A percentile compares a stretch with the other conserved stretches of the same genome.
phyloP scores from a whole-genome alignment of 2,888 invertebrate genomes.

The Quadroppia sp. region DNA sequence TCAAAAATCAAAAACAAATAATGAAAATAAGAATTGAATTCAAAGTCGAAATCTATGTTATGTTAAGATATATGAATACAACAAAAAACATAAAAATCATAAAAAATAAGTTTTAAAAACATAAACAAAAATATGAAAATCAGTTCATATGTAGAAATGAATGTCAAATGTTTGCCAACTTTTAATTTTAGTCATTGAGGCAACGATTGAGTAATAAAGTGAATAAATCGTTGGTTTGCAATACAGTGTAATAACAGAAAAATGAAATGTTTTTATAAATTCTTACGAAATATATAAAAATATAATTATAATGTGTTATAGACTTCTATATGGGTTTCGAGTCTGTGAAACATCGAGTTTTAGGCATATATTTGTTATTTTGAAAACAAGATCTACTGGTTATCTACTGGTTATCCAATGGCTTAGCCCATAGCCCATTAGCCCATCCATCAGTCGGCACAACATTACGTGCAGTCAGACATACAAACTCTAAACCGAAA shows the following conservation, averaged over 20 bases:
- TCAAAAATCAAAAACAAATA: neutral
- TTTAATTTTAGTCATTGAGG: conserved; percentile 8
- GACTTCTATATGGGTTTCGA: neutral
- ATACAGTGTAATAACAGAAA: neutral
- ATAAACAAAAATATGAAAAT: neutral
- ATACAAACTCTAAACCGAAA: neutral
- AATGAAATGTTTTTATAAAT: neutral
- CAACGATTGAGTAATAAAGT: neutral
- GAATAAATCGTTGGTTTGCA: neutral
- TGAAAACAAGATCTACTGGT: conserved; percentile 12
- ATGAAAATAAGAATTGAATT: neutral
- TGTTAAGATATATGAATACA: neutral
- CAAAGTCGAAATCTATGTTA: too few species aligned
- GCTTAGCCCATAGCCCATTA: too few species aligned
- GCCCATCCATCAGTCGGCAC: neutral
- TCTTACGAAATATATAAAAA: neutral
- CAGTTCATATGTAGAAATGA: neutral
- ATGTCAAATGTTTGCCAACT: conserved; percentile 17
- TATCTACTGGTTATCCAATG: neutral
- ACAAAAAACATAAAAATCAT: neutral
- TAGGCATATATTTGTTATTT: neutral
- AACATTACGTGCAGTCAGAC: neutral
- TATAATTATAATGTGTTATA: too few species aligned
- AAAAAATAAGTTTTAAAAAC: too few species aligned
- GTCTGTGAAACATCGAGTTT: neutral